Evolutionary conservation across 2,113 vertebrate species (phyloP), one percentile per base, ranked within the genome.

Genomic region (Gallinago media): DNA sequence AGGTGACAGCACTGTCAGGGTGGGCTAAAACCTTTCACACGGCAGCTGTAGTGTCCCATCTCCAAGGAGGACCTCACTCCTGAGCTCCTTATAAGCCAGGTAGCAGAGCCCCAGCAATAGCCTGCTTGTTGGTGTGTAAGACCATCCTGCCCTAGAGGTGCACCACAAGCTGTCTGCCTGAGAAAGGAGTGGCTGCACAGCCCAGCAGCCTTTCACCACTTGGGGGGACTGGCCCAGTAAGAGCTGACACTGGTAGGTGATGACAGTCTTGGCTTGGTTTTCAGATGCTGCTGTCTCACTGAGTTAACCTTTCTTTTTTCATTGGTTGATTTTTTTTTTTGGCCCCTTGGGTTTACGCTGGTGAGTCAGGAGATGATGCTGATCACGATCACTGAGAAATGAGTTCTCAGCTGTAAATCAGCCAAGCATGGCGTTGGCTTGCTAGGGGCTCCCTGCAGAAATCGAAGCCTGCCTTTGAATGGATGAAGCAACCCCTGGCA

Each of bases 331-430:
- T 38, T 38, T 38, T 38, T 21, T 32, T n/a, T 74, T 72, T 71
- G 34, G 29, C 6, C 54, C 36, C 42, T 56, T 58, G 62, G 19
- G 22, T 75, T 55, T n/a, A 2, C n/a, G 38, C 25, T 80, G 62
- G 29, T 89, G 92, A 93, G 54, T 86, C 89, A 93, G 56, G 71
- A 85, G 66, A 58, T 50, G 58, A 22, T 76, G 67, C 56, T 89
- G 56, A 75, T 82, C 38, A 12, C 27, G 34, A 71, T 6, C 78
- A 77, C 22, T 40, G 31, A 73, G 49, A 68, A 42, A 46, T 26
- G 76, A 80, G 54, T 63, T 79, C 67, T 83, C 19, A 50, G 80
- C 2, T 72, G 52, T 65, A 34, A 55, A 23, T 15, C 54, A 93
- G 72, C 36, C 77, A 65, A 52, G 54, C 7, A 21, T 15, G 54